phyloP scores from a whole-genome alignment of 2,888 invertebrate species.

The Capitulum mitella region DNA sequence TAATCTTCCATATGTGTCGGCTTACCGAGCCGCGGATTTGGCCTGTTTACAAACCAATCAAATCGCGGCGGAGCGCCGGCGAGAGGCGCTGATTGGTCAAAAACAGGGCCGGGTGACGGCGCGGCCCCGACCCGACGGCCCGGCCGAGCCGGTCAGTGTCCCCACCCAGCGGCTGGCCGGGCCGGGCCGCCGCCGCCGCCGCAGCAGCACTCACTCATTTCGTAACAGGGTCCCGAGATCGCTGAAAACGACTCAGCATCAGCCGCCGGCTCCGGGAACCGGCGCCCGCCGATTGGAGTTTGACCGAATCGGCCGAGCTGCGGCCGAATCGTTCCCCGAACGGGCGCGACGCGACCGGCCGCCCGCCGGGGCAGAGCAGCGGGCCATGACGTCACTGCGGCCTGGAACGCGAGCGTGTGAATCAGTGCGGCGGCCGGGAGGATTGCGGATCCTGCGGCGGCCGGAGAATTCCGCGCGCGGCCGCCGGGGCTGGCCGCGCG shows the following conservation, averaged over 20 bases:
- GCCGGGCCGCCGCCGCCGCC: too few relatives aligned
- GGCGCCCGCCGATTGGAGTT: not conserved
- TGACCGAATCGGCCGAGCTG: not conserved
- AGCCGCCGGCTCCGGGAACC: too few relatives aligned
- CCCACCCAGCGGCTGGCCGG: too few relatives aligned
- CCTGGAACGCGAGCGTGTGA: not conserved
- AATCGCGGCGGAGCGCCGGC: not conserved
- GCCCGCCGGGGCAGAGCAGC: not conserved
- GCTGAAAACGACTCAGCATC: too few relatives aligned
- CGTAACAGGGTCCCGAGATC: too few relatives aligned
- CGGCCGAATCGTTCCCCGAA: not conserved
- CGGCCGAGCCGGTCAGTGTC: too few relatives aligned
- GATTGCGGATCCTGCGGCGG: not conserved
- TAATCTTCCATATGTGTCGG: conserved; percentile 4
- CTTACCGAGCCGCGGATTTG: not conserved
- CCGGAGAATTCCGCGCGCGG: too few relatives aligned
- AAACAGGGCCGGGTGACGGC: not conserved
- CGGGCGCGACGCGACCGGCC: too few relatives aligned
- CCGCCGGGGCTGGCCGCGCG: too few relatives aligned
- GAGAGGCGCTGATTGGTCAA: not conserved
- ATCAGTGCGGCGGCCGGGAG: not conserved
- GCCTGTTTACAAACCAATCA: conserved; percentile 12
- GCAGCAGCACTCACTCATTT: too few relatives aligned
- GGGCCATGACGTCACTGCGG: not conserved
- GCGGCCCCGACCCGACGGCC: too few relatives aligned